Conservation (phyloP, 2,888 invertebrate genomes). For the Lasioglossum marginatum region DNA sequence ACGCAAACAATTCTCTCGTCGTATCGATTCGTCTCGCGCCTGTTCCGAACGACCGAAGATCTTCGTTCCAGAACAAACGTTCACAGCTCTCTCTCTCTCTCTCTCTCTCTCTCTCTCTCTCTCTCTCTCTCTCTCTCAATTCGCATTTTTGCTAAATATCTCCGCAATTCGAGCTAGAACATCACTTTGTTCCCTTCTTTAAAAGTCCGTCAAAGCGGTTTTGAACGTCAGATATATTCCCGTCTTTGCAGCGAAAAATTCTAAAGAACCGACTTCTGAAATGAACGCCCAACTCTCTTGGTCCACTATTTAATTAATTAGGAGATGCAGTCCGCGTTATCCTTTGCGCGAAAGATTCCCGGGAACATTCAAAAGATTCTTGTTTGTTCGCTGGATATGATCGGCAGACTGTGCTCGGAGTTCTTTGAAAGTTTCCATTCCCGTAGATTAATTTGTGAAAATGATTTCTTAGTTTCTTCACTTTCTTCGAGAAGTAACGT, state of each 20-base stretch:
- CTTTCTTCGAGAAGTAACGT: not conserved
- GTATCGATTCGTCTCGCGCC: slow-evolving; percentile 31
- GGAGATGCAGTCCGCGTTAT: not conserved
- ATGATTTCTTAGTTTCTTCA: not conserved
- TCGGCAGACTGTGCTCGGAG: not conserved
- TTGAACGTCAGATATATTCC: not conserved
- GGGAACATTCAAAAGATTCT: not conserved
- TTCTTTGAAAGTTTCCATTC: not conserved
- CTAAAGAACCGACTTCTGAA: not conserved
- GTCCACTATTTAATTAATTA: not conserved
- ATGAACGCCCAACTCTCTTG: not conserved
- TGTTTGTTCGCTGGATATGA: not conserved
- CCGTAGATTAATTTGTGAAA: not conserved
- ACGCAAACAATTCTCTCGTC: slow-evolving; percentile 24
- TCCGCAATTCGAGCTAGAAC: slow-evolving; percentile 13
- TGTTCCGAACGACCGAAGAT: slow-evolving; percentile 1
- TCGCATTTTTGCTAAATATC: not conserved
- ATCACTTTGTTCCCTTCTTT: not conserved
- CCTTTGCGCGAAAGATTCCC: not conserved
- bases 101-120: not conserved
- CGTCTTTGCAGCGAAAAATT: not conserved
- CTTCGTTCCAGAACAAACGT: not conserved
- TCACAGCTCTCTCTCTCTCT: not conserved
- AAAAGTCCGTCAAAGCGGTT: not conserved
- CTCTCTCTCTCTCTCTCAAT: not conserved